Base-by-base conservation (phyloP, 2,888 invertebrate genomes). In the Caenorhabditis imperialis region DNA sequence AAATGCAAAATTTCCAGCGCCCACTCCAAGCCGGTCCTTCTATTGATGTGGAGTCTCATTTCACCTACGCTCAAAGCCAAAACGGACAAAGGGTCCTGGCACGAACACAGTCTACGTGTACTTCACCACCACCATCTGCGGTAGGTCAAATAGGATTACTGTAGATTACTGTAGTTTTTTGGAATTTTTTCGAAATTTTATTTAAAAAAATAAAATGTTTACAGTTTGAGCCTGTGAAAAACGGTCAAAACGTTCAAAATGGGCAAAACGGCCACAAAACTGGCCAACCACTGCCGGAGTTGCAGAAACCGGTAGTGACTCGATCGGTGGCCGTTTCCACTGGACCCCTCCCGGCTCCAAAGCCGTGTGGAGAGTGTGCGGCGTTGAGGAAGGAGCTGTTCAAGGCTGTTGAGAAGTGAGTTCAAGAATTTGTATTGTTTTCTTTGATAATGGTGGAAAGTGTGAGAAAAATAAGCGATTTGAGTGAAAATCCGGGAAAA, bases 301-400 rank as follows among this genome's bases (percentile, higher is more conserved):
- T 55, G 7, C 42, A 53, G 25, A 75, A 58, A 38, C 73, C 73
- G 35, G 44, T 55, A 0, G 60, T 58, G 18, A 72, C 65, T 2
- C 14, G 73, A 38, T 69, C 73, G 0, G 44, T 78, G 4, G 79
- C 62, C 1, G 76, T 78, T 0, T 57, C 76, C 5, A 83, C 83
- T 0, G 83, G 83, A 14, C 83, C 83, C 18, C 62, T 81, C 3
- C 81, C 83, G 10, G 79, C 81, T 1, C 63, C 69, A 25, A 82
- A 83, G 45, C 83, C 83, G 0, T 83, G 83, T 45, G 45, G 67
- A 22, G 83, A 82, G 45, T 83, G 83, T 62, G 67, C 77, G 0
- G 60, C 51, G 10, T 48, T 81, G 44, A 55, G 53, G 48, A 75
- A 73, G 22, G 60, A 74, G 16, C 53, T 82, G 6, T 54, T 63